Evolutionary conservation across 2,797 vertebrate genomes (phyloP).

Genomic region (Phalanger gymnotis): DNA sequence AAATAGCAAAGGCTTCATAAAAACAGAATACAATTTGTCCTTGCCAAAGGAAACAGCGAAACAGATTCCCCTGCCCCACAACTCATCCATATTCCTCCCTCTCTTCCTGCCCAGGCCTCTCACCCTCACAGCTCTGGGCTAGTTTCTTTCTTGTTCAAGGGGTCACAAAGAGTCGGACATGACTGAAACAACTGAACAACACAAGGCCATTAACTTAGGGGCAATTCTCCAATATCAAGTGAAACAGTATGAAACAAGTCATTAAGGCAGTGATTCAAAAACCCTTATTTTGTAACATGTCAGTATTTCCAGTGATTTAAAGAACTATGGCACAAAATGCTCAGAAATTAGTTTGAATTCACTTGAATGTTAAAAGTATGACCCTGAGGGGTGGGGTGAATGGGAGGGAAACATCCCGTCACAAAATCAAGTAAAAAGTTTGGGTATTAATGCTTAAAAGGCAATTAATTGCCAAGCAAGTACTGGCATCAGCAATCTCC

Average conservation of each 20-base stretch:
- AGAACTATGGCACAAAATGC: slow-evolving; percentile 47
- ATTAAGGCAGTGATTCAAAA: slow-evolving; percentile 20
- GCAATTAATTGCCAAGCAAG: slow-evolving; percentile 17
- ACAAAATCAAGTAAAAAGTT: slow-evolving; percentile 48
- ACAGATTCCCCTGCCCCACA: background rate
- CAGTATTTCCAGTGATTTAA: background rate
- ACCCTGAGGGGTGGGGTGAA: slow-evolving; percentile 53
- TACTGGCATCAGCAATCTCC: background rate
- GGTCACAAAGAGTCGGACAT: background rate
- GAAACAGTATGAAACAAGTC: background rate
- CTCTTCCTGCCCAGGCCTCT: background rate
- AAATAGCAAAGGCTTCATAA: background rate
- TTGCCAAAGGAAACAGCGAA: background rate
- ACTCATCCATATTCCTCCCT: background rate
- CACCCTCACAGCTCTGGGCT: background rate
- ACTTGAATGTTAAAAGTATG: slow-evolving; percentile 57
- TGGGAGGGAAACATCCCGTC: slow-evolving; percentile 29
- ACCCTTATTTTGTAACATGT: slow-evolving; percentile 33
- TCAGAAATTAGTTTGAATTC: slow-evolving; percentile 58
- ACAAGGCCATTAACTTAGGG: background rate
- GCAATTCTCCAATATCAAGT: background rate
- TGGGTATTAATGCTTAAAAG: slow-evolving; percentile 43
- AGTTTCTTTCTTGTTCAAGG: background rate
- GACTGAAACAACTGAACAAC: background rate
- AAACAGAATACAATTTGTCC: background rate